Evolutionary conservation across 2,888 invertebrate genomes (phyloP).

Genomic region (Aproaerema taeniolella): DNA sequence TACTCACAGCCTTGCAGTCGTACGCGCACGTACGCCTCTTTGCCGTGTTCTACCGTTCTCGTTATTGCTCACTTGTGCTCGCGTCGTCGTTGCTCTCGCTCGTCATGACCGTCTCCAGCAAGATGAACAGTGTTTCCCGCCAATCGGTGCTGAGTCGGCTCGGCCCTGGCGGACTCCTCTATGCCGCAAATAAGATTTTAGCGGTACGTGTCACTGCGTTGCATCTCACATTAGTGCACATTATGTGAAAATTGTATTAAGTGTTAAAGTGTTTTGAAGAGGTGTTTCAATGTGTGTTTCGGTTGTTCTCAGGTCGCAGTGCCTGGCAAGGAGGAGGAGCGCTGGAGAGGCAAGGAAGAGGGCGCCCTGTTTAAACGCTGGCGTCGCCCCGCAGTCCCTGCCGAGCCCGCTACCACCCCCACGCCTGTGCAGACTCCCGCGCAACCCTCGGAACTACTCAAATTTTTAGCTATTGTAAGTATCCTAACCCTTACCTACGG

Average conservation of each 20-base stretch:
- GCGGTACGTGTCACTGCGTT: slow-evolving; percentile 64
- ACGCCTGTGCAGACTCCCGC: slow-evolving; percentile 39
- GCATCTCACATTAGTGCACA: slow-evolving; percentile 30
- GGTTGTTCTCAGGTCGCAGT: slow-evolving; percentile 71
- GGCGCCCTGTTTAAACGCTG: slow-evolving; percentile 67
- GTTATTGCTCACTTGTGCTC: slow-evolving; percentile 51
- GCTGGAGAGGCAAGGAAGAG: slow-evolving; percentile 66
- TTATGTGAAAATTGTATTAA: slow-evolving; percentile 21
- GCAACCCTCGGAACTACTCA: slow-evolving; percentile 76
- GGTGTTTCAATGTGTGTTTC: slow-evolving; percentile 57
- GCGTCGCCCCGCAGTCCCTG: slow-evolving; percentile 52
- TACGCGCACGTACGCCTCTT: slow-evolving; percentile 45
- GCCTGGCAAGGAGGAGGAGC: slow-evolving; percentile 68
- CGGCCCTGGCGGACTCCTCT: slow-evolving; percentile 68
- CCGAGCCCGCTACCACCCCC: slow-evolving; percentile 37
- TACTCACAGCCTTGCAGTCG: slow-evolving; percentile 58
- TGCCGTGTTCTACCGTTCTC: slow-evolving; percentile 29
- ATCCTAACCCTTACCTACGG: too few relatives aligned
- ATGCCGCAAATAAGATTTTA: slow-evolving; percentile 70
- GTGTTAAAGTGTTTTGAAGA: slow-evolving; percentile 34
- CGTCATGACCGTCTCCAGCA: slow-evolving; percentile 71
- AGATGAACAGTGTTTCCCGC: slow-evolving; percentile 74
- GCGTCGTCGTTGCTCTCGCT: slow-evolving; percentile 46
- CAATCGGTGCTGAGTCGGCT: slow-evolving; percentile 66
- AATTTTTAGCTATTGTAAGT: slow-evolving; percentile 90